Evolutionary conservation across 2,797 vertebrate genomes (phyloP), one percentile per base, ranked within the genome.

Genomic region (Neoniphon sammara): DNA sequence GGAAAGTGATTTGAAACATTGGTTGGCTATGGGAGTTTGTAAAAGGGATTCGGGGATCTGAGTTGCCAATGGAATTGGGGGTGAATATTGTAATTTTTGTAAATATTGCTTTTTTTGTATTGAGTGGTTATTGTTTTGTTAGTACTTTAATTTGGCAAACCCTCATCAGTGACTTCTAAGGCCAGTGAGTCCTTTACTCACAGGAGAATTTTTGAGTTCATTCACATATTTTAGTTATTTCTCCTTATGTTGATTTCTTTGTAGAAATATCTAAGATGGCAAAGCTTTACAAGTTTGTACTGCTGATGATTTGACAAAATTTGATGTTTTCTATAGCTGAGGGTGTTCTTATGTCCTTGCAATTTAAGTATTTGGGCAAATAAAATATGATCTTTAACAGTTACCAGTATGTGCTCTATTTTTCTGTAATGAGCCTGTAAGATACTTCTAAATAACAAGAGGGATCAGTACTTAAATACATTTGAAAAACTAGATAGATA

Each of bases 271-370:
- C 85, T 90, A 89, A 88, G 86, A 89, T 83, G 58, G 88, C 87
- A 87, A 91, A 92, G 94, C 94, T 94, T 94, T 94, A 93, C 94
- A 92, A 81, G 92, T 95, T 95, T 95, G 94, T 95, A 95, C 92
- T 93, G 93, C 93, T 93, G 92, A 91, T 87, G 85, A 92, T 93
- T 94, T 94, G 91, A 93, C 88, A 93, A 89, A 93, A 93, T 82
- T 93, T 93, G 94, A 93, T 93, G 93, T 95, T 95, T 95, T 95
- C 92, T 95, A 95, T 94, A 94, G 94, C 90, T 89, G 89, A 93
- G 94, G 91, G 93, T 94, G 94, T 94, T 94, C 90, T 92, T 92
- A 91, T 92, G 92, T 95, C 93, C 93, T 93, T 94, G 93, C 93
- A 92, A 93, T 94, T 94, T 88, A 92, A 92, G 91, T 93, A 93